Evolutionary conservation across 1,140 invertebrate species (phyloP), one percentile per base, ranked within the genome.

Genomic region (Lucilia sericata): DNA sequence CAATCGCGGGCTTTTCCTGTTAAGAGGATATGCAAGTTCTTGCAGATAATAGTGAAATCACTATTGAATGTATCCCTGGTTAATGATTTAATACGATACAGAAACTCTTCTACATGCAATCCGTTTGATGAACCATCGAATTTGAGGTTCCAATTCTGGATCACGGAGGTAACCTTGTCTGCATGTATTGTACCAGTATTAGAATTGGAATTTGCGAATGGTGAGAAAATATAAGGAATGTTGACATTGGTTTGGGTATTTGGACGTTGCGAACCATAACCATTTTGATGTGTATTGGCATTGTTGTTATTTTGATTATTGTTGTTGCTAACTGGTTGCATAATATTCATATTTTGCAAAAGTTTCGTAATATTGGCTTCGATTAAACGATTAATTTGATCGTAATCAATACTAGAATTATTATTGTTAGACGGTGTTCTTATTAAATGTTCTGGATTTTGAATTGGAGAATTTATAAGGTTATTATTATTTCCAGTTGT

Each of bases 81-180:
- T 70, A 30, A 70, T 74, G 12, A 34, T 74, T 36, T 83, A 19
- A 83, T 60, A n/a, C 8, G 82, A 74, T 17, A 65, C 13, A n/a
- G 55, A 14, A 65, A 65, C 19, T 65, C 55, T 13, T 65, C 13
- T 65, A 65, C 19, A 65, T 13, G 14, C 5, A 65, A n/a, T 5
- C 55, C 55, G 13, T 65, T 65, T 5, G 55, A 17, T 13, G 55
- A 65, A 5, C 13, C 55, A 65, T 65, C 55, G 19, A 65, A 65
- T 65, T 65, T 65, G 5, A 65, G 55, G 13, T 65, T 65, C 55
- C 55, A 65, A 14, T 65, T 65, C 13, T 65, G 14, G 14, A 65
- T 65, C 5, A 65, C 19, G 55, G 13, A 65, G 14, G 55, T 65
- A n/a, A 65, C 19, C 14, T 65, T 65, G 19, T n/a, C 19, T 5